A percentile compares a stretch with the other conserved stretches of the same genome.
Conservation (phyloP, 2,888 invertebrate species). For the Elgonia sp. region DNA sequence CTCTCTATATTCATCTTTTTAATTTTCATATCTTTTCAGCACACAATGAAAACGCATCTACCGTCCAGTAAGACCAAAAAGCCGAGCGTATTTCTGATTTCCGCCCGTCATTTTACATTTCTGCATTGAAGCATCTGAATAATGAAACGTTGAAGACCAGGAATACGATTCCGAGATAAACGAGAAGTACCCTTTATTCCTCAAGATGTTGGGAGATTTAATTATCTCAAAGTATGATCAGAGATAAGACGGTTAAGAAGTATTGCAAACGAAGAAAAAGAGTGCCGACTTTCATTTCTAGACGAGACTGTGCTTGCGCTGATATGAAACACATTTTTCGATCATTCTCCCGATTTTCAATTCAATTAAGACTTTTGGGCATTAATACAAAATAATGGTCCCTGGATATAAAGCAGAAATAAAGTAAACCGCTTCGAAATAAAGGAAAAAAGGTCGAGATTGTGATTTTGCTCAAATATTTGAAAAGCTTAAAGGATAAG, state of each 20-base stretch:
- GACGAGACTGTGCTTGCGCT: background rate
- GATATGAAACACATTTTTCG: too few relatives aligned
- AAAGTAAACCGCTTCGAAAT: background rate
- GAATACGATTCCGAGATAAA: constrained; percentile 56
- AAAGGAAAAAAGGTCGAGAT: background rate
- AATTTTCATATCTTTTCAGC: constrained; percentile 72
- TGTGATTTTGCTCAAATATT: background rate
- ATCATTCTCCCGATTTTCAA: too few relatives aligned
- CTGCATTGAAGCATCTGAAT: constrained; percentile 51
- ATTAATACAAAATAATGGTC: too few relatives aligned
- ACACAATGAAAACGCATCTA: constrained; percentile 31
- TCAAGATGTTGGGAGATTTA: constrained; percentile 42
- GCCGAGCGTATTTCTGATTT: constrained; percentile 50
- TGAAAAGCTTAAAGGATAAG: background rate
- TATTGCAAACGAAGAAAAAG: constrained; percentile 14
- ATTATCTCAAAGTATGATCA: constrained; percentile 55
- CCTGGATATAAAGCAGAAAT: background rate
- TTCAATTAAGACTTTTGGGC: too few relatives aligned
- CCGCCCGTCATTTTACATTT: constrained; percentile 48
- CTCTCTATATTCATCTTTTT: constrained; percentile 43
- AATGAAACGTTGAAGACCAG: constrained; percentile 54
- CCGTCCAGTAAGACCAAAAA: constrained; percentile 39
- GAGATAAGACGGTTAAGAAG: constrained; percentile 38
- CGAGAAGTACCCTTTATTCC: constrained; percentile 41
- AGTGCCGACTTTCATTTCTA: constrained; percentile 2